phyloP scores from a whole-genome alignment of 1,140 invertebrate species.

The Pseudomyrmex pallidus region DNA sequence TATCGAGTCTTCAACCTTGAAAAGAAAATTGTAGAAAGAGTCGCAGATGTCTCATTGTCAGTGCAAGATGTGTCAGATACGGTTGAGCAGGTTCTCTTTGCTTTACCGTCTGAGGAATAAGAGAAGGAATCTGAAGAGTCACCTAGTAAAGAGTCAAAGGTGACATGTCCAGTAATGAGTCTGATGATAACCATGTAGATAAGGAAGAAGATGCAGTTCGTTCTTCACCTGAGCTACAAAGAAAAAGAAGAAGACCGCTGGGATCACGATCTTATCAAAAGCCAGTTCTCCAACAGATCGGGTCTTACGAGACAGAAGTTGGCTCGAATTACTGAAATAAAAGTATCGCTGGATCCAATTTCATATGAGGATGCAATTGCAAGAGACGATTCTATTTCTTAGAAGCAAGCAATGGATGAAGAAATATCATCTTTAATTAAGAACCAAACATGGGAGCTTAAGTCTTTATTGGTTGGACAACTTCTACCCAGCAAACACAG shows the following conservation, averaged over 20 bases:
- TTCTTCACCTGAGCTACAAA: not conserved
- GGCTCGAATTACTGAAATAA: not conserved
- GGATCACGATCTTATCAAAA: constrained; percentile 23
- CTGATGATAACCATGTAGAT: not conserved
- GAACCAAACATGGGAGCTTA: constrained; percentile 3
- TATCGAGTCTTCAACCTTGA: constrained; percentile 12
- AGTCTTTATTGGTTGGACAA: not conserved
- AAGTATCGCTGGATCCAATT: not conserved
- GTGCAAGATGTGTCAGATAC: not conserved
- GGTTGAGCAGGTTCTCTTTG: constrained; percentile 3
- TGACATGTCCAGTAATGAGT: not conserved
- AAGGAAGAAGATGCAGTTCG: not conserved
- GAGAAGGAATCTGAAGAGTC: constrained; percentile 2
- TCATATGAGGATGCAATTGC: constrained; percentile 17
- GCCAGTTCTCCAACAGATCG: not conserved
- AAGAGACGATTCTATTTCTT: not conserved
- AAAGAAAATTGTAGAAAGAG: constrained; percentile 22
- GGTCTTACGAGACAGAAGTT: constrained; percentile 1
- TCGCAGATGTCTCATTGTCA: not conserved
- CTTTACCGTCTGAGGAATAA: not conserved
- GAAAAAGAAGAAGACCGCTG: not conserved
- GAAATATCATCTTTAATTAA: constrained; percentile 1
- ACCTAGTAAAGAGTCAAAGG: not conserved
- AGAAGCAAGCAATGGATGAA: constrained; percentile 22
- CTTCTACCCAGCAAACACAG: too few relatives aligned